phyloP scores from a whole-genome alignment of 2,888 invertebrate species.

The Sisyra terminalis region DNA sequence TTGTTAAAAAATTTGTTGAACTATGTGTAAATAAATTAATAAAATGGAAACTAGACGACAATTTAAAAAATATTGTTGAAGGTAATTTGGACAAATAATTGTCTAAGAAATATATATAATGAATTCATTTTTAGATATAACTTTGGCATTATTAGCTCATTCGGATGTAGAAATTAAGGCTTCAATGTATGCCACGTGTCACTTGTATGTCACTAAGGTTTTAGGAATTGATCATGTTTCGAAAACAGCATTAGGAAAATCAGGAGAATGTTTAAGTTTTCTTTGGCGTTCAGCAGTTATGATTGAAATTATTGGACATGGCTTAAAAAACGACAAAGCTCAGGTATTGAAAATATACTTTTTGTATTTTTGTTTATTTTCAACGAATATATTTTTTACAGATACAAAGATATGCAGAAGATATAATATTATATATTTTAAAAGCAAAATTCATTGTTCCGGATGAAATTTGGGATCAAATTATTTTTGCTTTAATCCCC shows the following conservation, averaged over 20 bases:
- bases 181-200: slow-evolving; percentile 36
- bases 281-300: slow-evolving; percentile 38
- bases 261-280: slow-evolving; percentile 34
- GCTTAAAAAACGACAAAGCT: slow-evolving; percentile 29
- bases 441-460: slow-evolving; percentile 45
- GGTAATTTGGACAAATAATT: slow-evolving; percentile 11
- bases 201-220: slow-evolving; percentile 32
- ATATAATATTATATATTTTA: slow-evolving; percentile 42
- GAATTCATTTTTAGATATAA: slow-evolving; percentile 22
- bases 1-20: slow-evolving; percentile 30
- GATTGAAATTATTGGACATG: slow-evolving; percentile 46
- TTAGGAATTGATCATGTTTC: slow-evolving; percentile 31
- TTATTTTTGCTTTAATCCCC: slow-evolving; percentile 39
- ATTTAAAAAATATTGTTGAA: slow-evolving; percentile 13
- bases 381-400: slow-evolving; percentile 20
- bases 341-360: slow-evolving; percentile 19
- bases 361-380: background rate
- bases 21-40: slow-evolving; percentile 24
- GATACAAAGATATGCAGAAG: slow-evolving; percentile 39
- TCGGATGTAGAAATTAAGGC: slow-evolving; percentile 33
- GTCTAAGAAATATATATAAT: background rate
- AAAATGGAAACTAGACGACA: slow-evolving; percentile 24
- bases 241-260: slow-evolving; percentile 20
- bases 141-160: slow-evolving; percentile 38
- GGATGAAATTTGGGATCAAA: slow-evolving; percentile 41